A percentile compares a stretch with the other conserved stretches of the same genome.
Conservation (phyloP, 2,797 vertebrate genomes). For the Novumbra hubbsi region DNA sequence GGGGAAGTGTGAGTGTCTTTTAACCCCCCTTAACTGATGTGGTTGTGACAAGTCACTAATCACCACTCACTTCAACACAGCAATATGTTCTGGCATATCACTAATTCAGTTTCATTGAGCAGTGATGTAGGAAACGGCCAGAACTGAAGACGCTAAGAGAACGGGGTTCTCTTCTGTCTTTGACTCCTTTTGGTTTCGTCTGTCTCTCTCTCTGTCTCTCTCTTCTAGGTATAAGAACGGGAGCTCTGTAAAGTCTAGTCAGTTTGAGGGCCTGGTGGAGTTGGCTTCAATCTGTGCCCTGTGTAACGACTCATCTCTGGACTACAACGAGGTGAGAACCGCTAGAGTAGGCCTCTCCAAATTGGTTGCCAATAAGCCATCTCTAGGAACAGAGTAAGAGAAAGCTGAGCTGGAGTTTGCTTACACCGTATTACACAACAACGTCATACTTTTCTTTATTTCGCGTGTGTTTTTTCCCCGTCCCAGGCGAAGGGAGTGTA, state of each 20-base stretch:
- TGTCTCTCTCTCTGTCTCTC: conserved; percentile 3
- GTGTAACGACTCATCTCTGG: conserved; percentile 80
- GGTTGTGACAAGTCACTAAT: too few species aligned
- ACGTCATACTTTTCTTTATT: neutral
- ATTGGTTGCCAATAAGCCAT: too few species aligned
- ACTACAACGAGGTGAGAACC: conserved; percentile 73
- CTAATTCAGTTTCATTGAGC: too few species aligned
- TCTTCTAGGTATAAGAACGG: conserved; percentile 68
- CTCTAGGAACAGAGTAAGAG: too few species aligned
- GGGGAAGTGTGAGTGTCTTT: conserved; percentile 79
- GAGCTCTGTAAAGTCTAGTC: conserved; percentile 63
- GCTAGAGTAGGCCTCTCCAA: neutral
- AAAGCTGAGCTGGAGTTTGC: neutral
- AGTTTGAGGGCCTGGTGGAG: conserved; percentile 76
- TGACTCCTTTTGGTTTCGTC: neutral
- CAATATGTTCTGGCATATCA: too few species aligned
- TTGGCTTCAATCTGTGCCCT: conserved; percentile 77
- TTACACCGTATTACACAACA: neutral
- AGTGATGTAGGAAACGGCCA: too few species aligned
- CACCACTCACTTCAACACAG: too few species aligned
- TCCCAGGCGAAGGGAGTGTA: conserved; percentile 71
- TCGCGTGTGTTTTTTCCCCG: neutral
- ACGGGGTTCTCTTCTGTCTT: neutral
- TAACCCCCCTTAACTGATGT: conserved; percentile 6
- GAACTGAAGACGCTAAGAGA: too few species aligned